Evolutionary conservation across 2,888 invertebrate species (phyloP).

Genomic region (Cinara cedri): DNA sequence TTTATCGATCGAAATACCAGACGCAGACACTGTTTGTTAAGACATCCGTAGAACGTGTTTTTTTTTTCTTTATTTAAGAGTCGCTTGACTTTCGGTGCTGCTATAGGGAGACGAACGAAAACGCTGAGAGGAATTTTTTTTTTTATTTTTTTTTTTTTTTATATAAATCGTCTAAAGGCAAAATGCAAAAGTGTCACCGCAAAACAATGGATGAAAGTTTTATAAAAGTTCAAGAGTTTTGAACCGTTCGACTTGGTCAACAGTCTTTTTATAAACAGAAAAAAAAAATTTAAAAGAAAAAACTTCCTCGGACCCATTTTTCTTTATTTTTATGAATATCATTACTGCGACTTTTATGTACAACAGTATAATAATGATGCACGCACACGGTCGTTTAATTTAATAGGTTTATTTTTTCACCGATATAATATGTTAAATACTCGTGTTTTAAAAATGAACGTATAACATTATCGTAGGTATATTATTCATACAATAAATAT

Average conservation of each 20-base stretch:
- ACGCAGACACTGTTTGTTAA: slow-evolving; percentile 19
- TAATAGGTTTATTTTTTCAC: slow-evolving; percentile 43
- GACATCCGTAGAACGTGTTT: background rate
- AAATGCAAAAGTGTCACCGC: slow-evolving; percentile 53
- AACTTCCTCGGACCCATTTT: slow-evolving; percentile 25
- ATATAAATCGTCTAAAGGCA: slow-evolving; percentile 30
- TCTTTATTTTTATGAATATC: slow-evolving; percentile 47
- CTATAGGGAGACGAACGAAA: background rate
- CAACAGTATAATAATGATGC: background rate
- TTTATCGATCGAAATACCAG: slow-evolving; percentile 21
- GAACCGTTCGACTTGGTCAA: slow-evolving; percentile 48
- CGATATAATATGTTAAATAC: background rate
- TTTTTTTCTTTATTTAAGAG: slow-evolving; percentile 30
- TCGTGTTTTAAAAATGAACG: background rate
- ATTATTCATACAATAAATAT: background rate
- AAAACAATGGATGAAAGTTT: slow-evolving; percentile 49
- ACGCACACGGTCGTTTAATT: background rate
- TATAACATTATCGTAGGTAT: background rate
- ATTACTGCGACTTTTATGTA: slow-evolving; percentile 37
- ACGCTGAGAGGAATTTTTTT: slow-evolving; percentile 22
- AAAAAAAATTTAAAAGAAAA: slow-evolving; percentile 36
- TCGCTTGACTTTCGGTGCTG: slow-evolving; percentile 8
- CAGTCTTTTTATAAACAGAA: slow-evolving; percentile 36
- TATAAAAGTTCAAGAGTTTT: slow-evolving; percentile 51
- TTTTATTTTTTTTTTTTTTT: background rate